Base-by-base conservation (phyloP, 2,113 vertebrate genomes). In the Scartelaos histophorus region DNA sequence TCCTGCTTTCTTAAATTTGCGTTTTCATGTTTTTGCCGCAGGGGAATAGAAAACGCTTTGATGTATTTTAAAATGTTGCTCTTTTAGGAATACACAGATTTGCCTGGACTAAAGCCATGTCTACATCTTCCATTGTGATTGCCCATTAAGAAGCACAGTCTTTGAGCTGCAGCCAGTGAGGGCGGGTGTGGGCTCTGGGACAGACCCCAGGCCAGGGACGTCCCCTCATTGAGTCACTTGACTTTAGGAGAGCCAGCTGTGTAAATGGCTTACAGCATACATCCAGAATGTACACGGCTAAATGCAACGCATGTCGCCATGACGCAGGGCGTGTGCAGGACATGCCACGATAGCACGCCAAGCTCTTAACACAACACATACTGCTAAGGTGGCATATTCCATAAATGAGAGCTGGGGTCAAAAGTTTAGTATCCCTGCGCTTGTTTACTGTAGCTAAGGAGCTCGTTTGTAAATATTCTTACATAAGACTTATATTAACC, bases 241-340 rank as follows among this genome's bases (percentile, higher is more conserved):
- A 78, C 67, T 91, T 88, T 83, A 82, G 89, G 90, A 88, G 83
- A 66, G 73, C 89, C 92, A 92, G 90, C 90, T 93, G 92, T 93
- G 90, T 91, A 92, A 93, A 93, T 92, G 91, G 75, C 89, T 93
- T 87, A 92, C 90, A 69, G 88, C 90, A 92, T 88, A 80, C 84
- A 70, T 85, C 81, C 79, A 91, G 85, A 92, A 93, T 91, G 82
- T 84, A 89, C 80, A 69, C 79, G 22, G 64, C 64, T 73, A 70
- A 84, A 87, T 68, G 81, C 79, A 87, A 82, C 71, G 70, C 67
- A 62, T 65, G 87, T 86, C 88, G 82, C 81, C 67, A 71, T 74
- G 65, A 65, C 54, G 12, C 69, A 84, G 89, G 85, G 87, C 34
- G 86, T 90, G 85, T 88, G 72, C 81, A 6, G 58, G 75, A 80